These are phyloP conservation scores for Poeciliopsis gracilis DNA, from an alignment of 2,797 vertebrate genomes.

Conservation along the genomic window DNA sequence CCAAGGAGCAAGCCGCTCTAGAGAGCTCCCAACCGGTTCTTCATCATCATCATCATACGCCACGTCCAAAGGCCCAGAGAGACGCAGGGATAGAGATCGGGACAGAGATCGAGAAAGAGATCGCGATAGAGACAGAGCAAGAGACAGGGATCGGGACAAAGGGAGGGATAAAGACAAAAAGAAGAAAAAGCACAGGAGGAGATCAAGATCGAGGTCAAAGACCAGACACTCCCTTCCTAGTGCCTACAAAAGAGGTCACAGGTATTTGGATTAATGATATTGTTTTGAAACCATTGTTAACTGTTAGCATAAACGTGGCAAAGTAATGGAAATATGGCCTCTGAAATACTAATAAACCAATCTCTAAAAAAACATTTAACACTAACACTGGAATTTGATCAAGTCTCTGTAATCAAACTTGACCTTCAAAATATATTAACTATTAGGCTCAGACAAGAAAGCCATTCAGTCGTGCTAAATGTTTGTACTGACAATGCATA, in stretches of 20 bases:
- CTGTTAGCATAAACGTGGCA: too few relatives aligned
- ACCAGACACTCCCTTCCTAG: constrained; percentile 92
- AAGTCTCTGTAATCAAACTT: too few relatives aligned
- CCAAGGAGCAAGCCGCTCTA: constrained; percentile 73
- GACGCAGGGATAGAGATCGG: constrained; percentile 32
- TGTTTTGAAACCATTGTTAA: too few relatives aligned
- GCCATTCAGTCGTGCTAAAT: too few relatives aligned
- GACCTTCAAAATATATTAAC: too few relatives aligned
- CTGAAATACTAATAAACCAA: too few relatives aligned
- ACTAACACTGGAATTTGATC: too few relatives aligned
- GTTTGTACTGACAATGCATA: too few relatives aligned
- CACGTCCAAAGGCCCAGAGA: constrained; percentile 54
- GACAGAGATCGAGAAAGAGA: constrained; percentile 74
- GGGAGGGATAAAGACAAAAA: constrained; percentile 88
- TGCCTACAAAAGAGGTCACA: constrained; percentile 89
- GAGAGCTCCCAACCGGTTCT: constrained; percentile 67
- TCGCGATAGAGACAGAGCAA: constrained; percentile 19
- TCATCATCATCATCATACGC: constrained; percentile 50
- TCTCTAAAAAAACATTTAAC: too few relatives aligned
- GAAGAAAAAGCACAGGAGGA: constrained; percentile 93
- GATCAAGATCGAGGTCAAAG: constrained; percentile 87
- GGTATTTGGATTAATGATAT: constrained; percentile 55
- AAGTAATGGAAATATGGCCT: too few relatives aligned
- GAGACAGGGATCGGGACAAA: constrained; percentile 53
- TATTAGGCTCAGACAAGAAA: too few relatives aligned